Percentiles rank a stretch among this genome's conserved stretches.
phyloP scores from a whole-genome alignment of 2,888 invertebrate genomes.

The Digitonthophagus gazella region DNA sequence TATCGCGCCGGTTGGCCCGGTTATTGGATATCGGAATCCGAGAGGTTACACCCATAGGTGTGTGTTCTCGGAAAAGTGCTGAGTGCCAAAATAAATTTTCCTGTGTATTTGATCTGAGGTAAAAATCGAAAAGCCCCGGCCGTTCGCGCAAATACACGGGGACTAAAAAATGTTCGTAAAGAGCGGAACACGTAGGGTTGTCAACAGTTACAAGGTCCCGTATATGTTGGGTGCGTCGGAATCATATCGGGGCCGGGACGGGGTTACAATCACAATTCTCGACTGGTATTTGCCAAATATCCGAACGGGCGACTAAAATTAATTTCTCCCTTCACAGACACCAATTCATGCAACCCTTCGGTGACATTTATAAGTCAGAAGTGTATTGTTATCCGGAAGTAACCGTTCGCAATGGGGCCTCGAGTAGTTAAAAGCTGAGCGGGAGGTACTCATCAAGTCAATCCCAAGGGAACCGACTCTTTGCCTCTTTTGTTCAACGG shows the following conservation, averaged over 20 bases:
- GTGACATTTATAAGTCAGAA: slow-evolving; percentile 53
- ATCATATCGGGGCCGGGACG: slow-evolving; percentile 24
- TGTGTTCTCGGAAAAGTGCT: slow-evolving; percentile 11
- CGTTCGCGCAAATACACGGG: neutral
- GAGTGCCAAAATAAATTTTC: slow-evolving; percentile 4
- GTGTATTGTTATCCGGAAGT: slow-evolving; percentile 52
- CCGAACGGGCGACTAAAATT: slow-evolving; percentile 50
- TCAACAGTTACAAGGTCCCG: slow-evolving; percentile 18
- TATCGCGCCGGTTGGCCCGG: slow-evolving; percentile 4
- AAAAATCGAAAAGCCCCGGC: slow-evolving; percentile 12
- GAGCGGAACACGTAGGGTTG: slow-evolving; percentile 23
- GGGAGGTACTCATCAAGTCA: slow-evolving; percentile 49
- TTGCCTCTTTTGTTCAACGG: slow-evolving; percentile 42
- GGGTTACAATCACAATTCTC: slow-evolving; percentile 32
- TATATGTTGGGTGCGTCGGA: slow-evolving; percentile 20
- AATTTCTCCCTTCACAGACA: slow-evolving; percentile 50
- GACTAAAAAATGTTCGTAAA: slow-evolving; percentile 18
- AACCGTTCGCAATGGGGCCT: slow-evolving; percentile 46
- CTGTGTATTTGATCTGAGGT: slow-evolving; percentile 13
- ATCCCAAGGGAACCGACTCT: slow-evolving; percentile 45
- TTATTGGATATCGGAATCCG: slow-evolving; percentile 14
- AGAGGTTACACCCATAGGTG: slow-evolving; percentile 14
- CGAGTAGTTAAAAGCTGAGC: slow-evolving; percentile 50
- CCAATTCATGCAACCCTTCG: slow-evolving; percentile 50
- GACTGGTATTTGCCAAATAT: slow-evolving; percentile 50